phyloP scores from a whole-genome alignment of 1,140 invertebrate species.

The Arctopsyche grandis region DNA sequence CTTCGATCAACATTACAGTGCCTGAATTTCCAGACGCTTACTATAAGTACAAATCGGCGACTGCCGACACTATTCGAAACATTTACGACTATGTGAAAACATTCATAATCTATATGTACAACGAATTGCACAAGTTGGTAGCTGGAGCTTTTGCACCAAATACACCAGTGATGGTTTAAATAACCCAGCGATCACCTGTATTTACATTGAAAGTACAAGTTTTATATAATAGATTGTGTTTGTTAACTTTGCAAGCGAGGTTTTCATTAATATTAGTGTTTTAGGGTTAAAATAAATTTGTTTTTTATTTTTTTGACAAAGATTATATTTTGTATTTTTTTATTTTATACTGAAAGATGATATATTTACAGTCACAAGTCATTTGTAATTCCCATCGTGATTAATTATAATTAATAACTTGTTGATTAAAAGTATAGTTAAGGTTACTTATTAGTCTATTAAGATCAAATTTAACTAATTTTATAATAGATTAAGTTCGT shows the following conservation, averaged over 20 bases:
- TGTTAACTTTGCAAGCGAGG: neutral
- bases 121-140: neutral
- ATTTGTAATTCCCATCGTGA: too few relatives aligned
- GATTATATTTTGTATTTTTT: too few relatives aligned
- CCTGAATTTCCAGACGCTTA: conserved; percentile 60
- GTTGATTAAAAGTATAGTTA: too few relatives aligned
- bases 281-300: too few relatives aligned
- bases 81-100: neutral
- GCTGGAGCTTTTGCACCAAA: neutral
- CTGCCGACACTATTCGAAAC: conserved; percentile 58
- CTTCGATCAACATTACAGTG: conserved; percentile 53
- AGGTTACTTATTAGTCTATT: too few relatives aligned
- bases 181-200: neutral
- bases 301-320: too few relatives aligned
- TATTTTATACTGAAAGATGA: too few relatives aligned
- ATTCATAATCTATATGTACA: neutral
- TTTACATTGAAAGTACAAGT: too few relatives aligned
- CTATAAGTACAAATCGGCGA: conserved; percentile 60
- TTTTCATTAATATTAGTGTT: neutral
- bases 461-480: too few relatives aligned
- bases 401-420: too few relatives aligned
- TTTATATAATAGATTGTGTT: neutral
- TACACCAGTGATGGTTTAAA: neutral
- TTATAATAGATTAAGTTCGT: too few relatives aligned
- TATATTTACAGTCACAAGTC: too few relatives aligned